These are phyloP conservation scores for Muscidifurax raptorellus DNA, from an alignment of 1,140 invertebrate species.

Conservation along the genomic window DNA sequence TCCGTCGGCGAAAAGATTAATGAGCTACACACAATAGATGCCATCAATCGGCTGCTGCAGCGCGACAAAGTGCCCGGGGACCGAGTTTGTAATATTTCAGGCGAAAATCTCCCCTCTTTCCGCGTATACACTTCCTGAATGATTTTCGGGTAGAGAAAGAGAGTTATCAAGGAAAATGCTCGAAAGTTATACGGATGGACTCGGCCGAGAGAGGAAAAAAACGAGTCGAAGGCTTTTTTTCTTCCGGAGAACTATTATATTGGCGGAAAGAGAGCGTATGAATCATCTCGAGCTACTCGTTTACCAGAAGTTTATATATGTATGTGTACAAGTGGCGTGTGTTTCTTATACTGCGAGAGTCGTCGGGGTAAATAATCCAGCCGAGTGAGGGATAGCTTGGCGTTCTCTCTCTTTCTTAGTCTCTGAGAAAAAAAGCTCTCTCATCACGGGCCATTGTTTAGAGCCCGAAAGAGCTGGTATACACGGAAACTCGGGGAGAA, in stretches of 20 bases:
- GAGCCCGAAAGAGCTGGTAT: not conserved
- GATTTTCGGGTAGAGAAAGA: not conserved
- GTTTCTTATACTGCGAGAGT: not conserved
- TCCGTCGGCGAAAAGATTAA: conserved; percentile 15
- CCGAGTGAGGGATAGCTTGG: not conserved
- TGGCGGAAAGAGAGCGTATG: not conserved
- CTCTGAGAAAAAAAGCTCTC: not conserved
- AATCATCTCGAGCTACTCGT: not conserved
- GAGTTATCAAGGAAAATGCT: not conserved
- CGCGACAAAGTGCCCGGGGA: not conserved
- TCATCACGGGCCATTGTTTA: not conserved
- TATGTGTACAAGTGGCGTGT: not conserved
- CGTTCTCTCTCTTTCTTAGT: not conserved
- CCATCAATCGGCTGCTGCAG: conserved; percentile 13
- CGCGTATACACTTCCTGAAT: not conserved
- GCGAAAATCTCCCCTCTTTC: not conserved
- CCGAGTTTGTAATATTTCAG: conserved; percentile 30
- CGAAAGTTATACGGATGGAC: not conserved
- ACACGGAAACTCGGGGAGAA: not conserved
- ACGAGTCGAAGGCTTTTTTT: not conserved
- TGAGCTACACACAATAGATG: conserved; percentile 18
- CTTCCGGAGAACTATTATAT: conserved; percentile 7
- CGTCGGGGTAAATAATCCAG: not conserved
- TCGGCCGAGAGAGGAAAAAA: not conserved
- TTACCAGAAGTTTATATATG: not conserved